A percentile compares a stretch with the other conserved stretches of the same genome.
Conservation (phyloP, 2,888 invertebrate genomes). For the Scrobipalpa costella region DNA sequence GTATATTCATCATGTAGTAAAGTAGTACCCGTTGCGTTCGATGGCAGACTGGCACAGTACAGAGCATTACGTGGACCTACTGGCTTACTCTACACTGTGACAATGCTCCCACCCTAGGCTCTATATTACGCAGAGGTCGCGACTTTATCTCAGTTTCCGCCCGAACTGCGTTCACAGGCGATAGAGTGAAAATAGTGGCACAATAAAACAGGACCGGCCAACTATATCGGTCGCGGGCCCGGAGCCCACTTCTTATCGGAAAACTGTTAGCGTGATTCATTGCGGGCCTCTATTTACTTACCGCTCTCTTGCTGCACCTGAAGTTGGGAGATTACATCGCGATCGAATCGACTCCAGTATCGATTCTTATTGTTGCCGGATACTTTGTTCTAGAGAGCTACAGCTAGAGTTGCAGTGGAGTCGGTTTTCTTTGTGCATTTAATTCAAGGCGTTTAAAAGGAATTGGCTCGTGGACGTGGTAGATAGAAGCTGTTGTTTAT, state of each 20-base stretch:
- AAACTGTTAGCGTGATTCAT: conserved; percentile 77
- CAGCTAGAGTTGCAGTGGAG: conserved; percentile 3
- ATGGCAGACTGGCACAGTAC: background rate
- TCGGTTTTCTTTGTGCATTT: background rate
- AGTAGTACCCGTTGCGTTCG: no score
- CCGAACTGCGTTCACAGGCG: conserved; percentile 68
- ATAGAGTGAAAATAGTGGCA: conserved; percentile 75
- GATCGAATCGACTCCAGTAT: conserved; percentile 19
- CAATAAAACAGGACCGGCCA: conserved; percentile 72
- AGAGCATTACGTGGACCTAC: background rate
- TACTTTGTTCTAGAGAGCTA: conserved; percentile 16
- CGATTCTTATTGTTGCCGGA: conserved; percentile 14
- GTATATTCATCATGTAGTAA: no score
- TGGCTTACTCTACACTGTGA: background rate
- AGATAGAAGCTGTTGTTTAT: no score
- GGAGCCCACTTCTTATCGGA: conserved; percentile 67
- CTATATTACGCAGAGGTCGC: conserved; percentile 69
- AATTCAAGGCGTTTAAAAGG: background rate
- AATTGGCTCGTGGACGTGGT: background rate
- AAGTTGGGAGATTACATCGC: conserved; percentile 36
- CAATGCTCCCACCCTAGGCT: conserved; percentile 47
- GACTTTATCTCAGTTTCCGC: conserved; percentile 78
- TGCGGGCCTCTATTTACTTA: conserved; percentile 64
- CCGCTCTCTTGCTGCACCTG: conserved; percentile 45
- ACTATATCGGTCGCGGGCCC: conserved; percentile 59